Percentiles rank a stretch among this genome's conserved stretches.
Evolutionary conservation across 2,797 vertebrate species (phyloP).

Genomic region (Heteromormyrus szaboi): DNA sequence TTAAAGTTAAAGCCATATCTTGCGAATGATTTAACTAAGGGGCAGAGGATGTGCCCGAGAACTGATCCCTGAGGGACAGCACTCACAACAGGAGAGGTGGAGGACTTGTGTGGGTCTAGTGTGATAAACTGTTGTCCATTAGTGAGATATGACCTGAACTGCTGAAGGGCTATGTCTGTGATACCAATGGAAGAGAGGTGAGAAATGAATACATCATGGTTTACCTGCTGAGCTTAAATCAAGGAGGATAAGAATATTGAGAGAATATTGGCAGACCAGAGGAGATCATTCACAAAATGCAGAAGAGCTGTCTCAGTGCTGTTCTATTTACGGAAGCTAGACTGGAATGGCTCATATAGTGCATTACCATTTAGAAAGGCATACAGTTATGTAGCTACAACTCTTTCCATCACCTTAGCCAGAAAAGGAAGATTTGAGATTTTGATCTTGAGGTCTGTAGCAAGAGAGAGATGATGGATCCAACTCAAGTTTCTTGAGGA

Average conservation of each 20-base stretch:
- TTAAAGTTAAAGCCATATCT: not conserved
- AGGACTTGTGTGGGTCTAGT: not conserved
- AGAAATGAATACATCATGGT: not conserved
- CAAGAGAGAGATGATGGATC: not conserved
- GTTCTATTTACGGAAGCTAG: not conserved
- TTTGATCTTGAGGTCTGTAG: no score
- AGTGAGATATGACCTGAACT: not conserved
- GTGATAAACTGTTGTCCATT: not conserved
- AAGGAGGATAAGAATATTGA: not conserved
- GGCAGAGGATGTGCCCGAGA: not conserved
- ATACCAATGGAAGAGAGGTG: not conserved
- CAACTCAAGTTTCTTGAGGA: not conserved
- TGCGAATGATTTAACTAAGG: not conserved
- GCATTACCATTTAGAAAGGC: not conserved
- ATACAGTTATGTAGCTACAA: not conserved
- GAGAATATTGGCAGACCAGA: not conserved
- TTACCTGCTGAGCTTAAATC: not conserved
- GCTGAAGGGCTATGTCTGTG: not conserved
- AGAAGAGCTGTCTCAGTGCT: not conserved
- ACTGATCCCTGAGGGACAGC: not conserved
- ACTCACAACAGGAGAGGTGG: not conserved
- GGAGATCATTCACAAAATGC: not conserved
- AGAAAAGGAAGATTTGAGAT: not conserved
- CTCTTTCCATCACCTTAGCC: not conserved
- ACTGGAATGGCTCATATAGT: not conserved